Percentiles rank a stretch among this genome's conserved stretches.
phyloP scores from a whole-genome alignment of 2,888 invertebrate genomes.

The Hoplodrina blanda region DNA sequence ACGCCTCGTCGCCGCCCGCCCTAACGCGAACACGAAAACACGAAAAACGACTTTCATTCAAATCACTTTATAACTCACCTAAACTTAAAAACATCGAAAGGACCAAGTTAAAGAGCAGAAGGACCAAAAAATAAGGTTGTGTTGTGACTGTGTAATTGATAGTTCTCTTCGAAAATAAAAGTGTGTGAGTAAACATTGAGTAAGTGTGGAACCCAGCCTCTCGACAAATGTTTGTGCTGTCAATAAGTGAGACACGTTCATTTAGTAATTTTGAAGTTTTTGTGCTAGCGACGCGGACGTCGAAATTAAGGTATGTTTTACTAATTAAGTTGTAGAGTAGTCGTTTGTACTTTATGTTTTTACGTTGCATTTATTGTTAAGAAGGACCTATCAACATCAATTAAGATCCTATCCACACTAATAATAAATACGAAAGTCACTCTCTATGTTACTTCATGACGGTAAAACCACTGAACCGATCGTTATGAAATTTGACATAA shows the following conservation, averaged over 20 bases:
- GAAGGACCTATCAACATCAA: not conserved
- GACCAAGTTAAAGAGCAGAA: conserved; percentile 15
- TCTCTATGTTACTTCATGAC: no score
- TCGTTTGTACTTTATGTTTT: conserved; percentile 10
- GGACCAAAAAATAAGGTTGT: conserved; percentile 46
- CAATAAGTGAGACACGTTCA: conserved; percentile 78
- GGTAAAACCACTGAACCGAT: no score
- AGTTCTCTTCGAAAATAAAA: conserved; percentile 55
- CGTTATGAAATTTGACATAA: no score
- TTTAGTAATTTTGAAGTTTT: conserved; percentile 68
- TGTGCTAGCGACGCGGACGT: conserved; percentile 43
- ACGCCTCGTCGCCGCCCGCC: conserved; percentile 88
- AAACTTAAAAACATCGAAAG: not conserved
- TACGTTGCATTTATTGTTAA: not conserved
- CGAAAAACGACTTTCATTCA: conserved; percentile 45
- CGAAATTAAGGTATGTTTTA: conserved; percentile 69
- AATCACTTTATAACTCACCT: not conserved
- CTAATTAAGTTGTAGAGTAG: conserved; percentile 32
- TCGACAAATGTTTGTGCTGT: conserved; percentile 83
- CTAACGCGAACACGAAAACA: conserved; percentile 64
- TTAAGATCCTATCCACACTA: not conserved
- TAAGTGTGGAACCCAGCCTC: conserved; percentile 50
- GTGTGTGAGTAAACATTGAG: conserved; percentile 66
- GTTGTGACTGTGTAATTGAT: conserved; percentile 65
- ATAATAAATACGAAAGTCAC: not conserved